These are phyloP conservation scores for Numenius phaeopus DNA, from an alignment of 2,797 vertebrate genomes.

Conservation along the genomic window DNA sequence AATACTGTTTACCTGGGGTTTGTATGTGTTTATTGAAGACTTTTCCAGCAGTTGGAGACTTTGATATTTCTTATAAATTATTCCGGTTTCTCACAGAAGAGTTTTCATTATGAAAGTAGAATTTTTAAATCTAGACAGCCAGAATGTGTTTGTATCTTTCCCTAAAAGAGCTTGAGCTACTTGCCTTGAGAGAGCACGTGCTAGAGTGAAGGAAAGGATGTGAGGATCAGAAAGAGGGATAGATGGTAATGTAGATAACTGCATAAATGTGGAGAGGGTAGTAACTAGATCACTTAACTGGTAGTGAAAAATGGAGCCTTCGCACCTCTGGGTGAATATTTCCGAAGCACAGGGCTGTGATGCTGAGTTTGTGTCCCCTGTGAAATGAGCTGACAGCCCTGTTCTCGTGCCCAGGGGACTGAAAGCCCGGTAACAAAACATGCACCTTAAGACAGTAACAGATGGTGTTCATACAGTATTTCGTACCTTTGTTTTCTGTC, in stretches of 20 bases:
- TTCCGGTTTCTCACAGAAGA: not conserved
- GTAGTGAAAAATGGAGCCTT: not conserved
- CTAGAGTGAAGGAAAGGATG: not conserved
- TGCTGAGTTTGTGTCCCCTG: not conserved
- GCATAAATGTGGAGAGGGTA: not conserved
- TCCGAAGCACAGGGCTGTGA: not conserved
- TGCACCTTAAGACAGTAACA: not conserved
- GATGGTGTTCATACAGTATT: not conserved
- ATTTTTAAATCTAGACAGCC: not conserved
- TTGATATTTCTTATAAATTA: not conserved
- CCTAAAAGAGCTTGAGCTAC: not conserved
- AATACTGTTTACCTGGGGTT: rapidly evolving
- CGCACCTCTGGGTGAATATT: not conserved
- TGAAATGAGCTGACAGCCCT: not conserved
- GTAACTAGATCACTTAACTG: not conserved
- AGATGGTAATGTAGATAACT: not conserved
- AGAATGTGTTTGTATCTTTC: not conserved
- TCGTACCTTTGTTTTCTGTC: not conserved
- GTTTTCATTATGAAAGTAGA: not conserved
- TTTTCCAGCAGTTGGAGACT: not conserved
- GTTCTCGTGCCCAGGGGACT: not conserved
- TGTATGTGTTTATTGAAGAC: not conserved
- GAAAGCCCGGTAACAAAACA: not conserved
- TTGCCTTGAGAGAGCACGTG: not conserved
- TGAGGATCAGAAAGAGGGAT: not conserved